Evolutionary conservation across 2,797 vertebrate species (phyloP), one percentile per base, ranked within the genome.

Genomic region (Lacerta viridis): DNA sequence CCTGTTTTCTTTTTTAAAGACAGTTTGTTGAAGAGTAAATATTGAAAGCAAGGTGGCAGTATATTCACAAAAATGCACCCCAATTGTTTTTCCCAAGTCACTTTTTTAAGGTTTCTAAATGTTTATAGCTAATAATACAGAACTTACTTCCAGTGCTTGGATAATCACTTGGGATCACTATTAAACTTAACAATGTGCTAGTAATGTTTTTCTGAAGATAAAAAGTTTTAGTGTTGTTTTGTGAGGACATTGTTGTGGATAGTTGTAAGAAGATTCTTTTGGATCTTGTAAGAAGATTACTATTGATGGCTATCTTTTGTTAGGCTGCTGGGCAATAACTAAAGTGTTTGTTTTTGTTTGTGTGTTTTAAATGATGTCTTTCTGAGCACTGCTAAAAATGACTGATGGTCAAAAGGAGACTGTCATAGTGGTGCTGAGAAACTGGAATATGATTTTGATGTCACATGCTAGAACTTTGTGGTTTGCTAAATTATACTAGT

Each of bases 11-110:
- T 29, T 80, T 61, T 46, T 33, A 71, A 13, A n/a, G 23, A 15
- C 10, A 23, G 25, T 7, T 4, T 79, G 64, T 84, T 79, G 27
- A 13, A 78, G 46, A 46, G 20, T 50, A 77, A 82, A 46, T 50
- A 69, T 27, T 80, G 43, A 77, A 77, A 75, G 80, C 61, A 83
- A 83, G 72, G 11, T 88, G 87, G 87, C 87, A 78, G 33, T 88
- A 39, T 77, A 83, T n/a, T 23, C 33, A 27, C 6, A 55, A 83
- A 83, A 83, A 39, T 68, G 10, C 36, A 77, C 1, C 20, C 29
- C 6, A 41, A 6, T 25, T 84, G 68, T 39, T 59, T n/a, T 20
- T 33, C 29, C 20, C 29, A 5, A 29, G 3, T 59, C 3, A 33
- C 29, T 36, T 1, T 41, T 39, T 29, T 3, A 80, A 46, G 1